A percentile compares a stretch with the other conserved stretches of the same genome.
phyloP scores from a whole-genome alignment of 1,140 invertebrate species.

The Ladona fulva region DNA sequence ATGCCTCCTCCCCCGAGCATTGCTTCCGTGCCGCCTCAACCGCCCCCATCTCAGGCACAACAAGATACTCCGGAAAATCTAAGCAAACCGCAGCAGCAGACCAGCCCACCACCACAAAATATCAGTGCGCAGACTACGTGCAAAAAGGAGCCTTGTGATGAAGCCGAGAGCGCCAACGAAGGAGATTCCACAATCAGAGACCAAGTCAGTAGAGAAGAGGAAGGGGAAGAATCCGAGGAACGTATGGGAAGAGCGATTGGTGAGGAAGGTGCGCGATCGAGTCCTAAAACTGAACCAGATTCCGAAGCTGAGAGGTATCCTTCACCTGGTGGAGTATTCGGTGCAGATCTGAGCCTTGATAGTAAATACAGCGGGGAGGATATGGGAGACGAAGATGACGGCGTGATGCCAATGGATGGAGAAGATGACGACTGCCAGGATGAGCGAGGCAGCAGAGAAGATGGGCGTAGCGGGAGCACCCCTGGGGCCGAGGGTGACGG shows the following conservation, averaged over 20 bases:
- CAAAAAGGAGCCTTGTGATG: constrained; percentile 35
- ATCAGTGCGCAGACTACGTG: constrained; percentile 42
- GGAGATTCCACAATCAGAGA: constrained; percentile 29
- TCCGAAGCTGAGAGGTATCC: constrained; percentile 33
- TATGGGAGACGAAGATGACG: constrained; percentile 35
- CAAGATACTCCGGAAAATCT: constrained; percentile 73
- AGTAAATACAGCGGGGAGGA: constrained; percentile 57
- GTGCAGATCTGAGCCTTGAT: constrained; percentile 64
- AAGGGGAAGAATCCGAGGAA: constrained; percentile 48
- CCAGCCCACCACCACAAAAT: constrained; percentile 33
- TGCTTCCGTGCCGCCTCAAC: constrained; percentile 28
- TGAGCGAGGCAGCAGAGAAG: constrained; percentile 32
- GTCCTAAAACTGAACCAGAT: constrained; percentile 44
- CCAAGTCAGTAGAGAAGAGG: constrained; percentile 42
- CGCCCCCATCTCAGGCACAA: constrained; percentile 47
- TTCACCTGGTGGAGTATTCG: constrained; percentile 47
- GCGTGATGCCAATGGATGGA: constrained; percentile 45
- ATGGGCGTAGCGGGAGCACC: neutral
- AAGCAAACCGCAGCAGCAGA: constrained; percentile 49
- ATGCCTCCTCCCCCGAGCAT: constrained; percentile 22
- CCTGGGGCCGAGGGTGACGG: constrained; percentile 33
- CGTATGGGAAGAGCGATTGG: constrained; percentile 49
- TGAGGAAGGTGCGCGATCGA: constrained; percentile 44
- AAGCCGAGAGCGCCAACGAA: constrained; percentile 17
- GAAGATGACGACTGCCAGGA: constrained; percentile 33